Conservation (phyloP, 2,797 vertebrate genomes). For the Erethizon dorsatum region DNA sequence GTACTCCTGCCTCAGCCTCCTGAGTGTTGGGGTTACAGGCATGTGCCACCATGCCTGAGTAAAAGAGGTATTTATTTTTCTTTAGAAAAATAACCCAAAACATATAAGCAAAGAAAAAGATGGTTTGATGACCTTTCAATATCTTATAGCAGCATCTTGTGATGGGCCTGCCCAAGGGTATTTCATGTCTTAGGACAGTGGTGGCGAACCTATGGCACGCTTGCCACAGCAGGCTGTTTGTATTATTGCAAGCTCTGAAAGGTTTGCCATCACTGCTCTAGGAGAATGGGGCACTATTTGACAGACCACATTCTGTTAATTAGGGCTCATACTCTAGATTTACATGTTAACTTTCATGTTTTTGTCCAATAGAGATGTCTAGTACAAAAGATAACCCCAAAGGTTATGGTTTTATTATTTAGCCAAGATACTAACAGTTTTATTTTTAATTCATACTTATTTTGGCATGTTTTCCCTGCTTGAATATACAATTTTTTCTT, state of each 20-base stretch:
- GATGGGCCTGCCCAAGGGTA: neutral
- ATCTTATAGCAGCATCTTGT: neutral
- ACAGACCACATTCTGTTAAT: neutral
- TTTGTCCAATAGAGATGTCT: constrained; percentile 22
- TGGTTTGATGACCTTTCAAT: neutral
- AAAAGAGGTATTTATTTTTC: constrained; percentile 45
- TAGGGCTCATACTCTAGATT: constrained; percentile 10
- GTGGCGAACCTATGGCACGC: neutral
- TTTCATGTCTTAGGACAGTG: neutral
- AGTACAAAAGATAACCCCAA: constrained; percentile 26
- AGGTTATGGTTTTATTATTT: constrained; percentile 27
- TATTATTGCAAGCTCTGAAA: neutral
- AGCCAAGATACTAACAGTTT: neutral
- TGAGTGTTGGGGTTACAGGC: neutral
- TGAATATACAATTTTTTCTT: constrained; percentile 17
- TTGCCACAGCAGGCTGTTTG: neutral
- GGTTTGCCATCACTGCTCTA: neutral
- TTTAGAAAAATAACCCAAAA: constrained; percentile 47
- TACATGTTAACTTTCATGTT: constrained; percentile 11
- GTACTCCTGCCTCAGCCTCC: neutral
- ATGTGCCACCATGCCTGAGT: neutral
- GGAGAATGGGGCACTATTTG: neutral
- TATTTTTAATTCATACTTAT: neutral
- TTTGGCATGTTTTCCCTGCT: constrained; percentile 11
- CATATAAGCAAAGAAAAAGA: constrained; percentile 41